Conservation (phyloP, 2,888 invertebrate genomes). For the Iselma pallidipennis region DNA sequence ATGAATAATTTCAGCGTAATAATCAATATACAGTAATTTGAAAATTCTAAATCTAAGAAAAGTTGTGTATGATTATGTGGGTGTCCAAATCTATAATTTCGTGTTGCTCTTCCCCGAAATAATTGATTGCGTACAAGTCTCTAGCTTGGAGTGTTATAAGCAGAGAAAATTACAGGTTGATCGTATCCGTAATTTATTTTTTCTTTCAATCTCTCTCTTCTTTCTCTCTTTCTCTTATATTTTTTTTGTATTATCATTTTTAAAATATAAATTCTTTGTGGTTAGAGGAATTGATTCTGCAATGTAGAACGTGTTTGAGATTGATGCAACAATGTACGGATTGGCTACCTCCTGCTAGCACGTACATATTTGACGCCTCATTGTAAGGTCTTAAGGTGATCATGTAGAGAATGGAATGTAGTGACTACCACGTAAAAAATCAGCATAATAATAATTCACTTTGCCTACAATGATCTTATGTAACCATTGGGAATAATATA, state of each 20-base stretch:
- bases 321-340: conserved; percentile 25
- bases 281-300: conserved; percentile 13
- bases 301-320: conserved; percentile 14
- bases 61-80: not conserved
- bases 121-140: conserved; percentile 3
- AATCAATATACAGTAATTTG: not conserved
- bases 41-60: not conserved
- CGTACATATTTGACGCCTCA: conserved; percentile 31
- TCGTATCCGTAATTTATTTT: conserved; percentile 6
- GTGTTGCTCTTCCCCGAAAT: not conserved
- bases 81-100: not conserved
- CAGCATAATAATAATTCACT: conserved; percentile 28
- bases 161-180: conserved; percentile 4
- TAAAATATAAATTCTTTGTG: not conserved
- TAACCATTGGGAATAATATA: conserved; percentile 20
- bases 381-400: conserved; percentile 34
- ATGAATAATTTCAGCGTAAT: not conserved
- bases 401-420: conserved; percentile 30
- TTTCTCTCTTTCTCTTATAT: not conserved
- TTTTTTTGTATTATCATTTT: not conserved
- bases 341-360: conserved; percentile 26
- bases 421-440: conserved; percentile 24
- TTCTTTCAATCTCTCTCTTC: not conserved
- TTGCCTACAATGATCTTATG: conserved; percentile 24
- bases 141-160: not conserved